phyloP scores from a whole-genome alignment of 1,140 invertebrate species.

The Drusus annulatus region DNA sequence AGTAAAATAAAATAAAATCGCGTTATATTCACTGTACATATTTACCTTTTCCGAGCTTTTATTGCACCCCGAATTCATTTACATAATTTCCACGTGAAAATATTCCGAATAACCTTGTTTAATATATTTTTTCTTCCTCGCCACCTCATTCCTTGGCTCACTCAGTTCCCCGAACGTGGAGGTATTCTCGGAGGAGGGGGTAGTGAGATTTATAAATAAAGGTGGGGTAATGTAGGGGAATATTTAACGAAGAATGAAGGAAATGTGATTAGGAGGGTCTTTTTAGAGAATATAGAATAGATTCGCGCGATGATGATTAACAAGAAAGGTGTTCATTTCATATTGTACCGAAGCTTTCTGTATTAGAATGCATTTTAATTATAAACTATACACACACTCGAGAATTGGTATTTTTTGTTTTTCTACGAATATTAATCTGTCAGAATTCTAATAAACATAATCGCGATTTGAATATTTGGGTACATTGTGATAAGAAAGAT shows the following conservation, averaged over 20 bases:
- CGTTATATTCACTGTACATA: conserved; percentile 49
- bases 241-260: conserved; percentile 43
- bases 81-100: conserved; percentile 56
- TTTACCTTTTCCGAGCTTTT: conserved; percentile 52
- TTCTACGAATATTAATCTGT: no score
- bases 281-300: conserved; percentile 13
- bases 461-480: no score
- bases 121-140: conserved; percentile 49
- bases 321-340: neutral
- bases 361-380: no score
- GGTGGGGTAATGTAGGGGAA: conserved; percentile 32
- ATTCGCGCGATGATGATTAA: conserved; percentile 10
- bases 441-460: no score
- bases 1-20: conserved; percentile 50
- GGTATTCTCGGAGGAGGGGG: conserved; percentile 8
- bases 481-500: no score
- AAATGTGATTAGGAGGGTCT: conserved; percentile 35
- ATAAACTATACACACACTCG: no score
- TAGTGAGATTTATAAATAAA: conserved; percentile 49
- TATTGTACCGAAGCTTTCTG: neutral
- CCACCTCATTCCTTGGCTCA: neutral
- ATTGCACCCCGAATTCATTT: conserved; percentile 56
- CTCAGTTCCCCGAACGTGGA: neutral
- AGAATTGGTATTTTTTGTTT: no score
- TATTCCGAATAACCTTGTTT: conserved; percentile 55